These are phyloP conservation scores for Frieseomelitta varia DNA, from an alignment of 1,140 invertebrate species.

Conservation along the genomic window DNA sequence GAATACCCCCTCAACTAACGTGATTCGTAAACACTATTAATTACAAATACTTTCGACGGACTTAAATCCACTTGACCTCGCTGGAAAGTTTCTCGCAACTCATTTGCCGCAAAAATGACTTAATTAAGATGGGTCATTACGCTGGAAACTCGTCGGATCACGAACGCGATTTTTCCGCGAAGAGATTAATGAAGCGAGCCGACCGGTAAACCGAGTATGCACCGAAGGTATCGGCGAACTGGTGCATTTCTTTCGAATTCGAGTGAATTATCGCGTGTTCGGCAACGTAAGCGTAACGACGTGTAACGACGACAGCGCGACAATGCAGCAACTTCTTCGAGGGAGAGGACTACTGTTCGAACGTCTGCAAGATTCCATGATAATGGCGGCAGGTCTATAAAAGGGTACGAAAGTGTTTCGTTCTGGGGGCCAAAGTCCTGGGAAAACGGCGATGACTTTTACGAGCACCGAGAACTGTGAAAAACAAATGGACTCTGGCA, in stretches of 20 bases:
- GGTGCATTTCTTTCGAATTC: not conserved
- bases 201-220: not conserved
- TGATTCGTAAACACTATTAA: not conserved
- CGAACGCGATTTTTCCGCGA: not conserved
- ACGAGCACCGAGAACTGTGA: constrained; percentile 27
- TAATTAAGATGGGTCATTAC: not conserved
- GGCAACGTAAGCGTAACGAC: constrained; percentile 16
- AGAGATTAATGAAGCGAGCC: constrained; percentile 17
- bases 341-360: not conserved
- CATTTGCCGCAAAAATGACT: not conserved
- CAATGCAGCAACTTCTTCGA: constrained; percentile 8
- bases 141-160: not conserved
- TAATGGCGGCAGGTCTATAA: constrained; percentile 47
- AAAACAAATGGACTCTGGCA: constrained; percentile 41
- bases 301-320: constrained; percentile 37
- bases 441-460: constrained; percentile 42
- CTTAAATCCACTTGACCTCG: too few relatives aligned
- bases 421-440: constrained; percentile 38
- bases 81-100: not conserved
- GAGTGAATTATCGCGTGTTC: constrained; percentile 17
- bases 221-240: not conserved
- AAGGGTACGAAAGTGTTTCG: constrained; percentile 41
- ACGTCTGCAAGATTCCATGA: constrained; percentile 51
- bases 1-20: too few relatives aligned
- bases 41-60: not conserved